Conservation (phyloP, 2,797 vertebrate genomes). For the Alosa sapidissima region DNA sequence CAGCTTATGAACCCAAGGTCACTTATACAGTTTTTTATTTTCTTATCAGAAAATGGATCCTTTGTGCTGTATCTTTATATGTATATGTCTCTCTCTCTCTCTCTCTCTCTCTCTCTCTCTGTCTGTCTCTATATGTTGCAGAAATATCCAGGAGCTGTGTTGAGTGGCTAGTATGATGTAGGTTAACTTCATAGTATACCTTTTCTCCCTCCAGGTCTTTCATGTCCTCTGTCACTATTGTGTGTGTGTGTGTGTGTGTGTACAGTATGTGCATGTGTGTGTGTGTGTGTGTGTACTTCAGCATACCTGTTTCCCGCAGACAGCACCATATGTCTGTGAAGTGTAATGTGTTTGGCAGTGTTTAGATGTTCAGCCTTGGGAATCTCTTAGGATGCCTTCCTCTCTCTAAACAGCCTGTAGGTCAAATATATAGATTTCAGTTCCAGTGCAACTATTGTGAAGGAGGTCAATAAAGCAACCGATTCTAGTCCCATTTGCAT, state of each 20-base stretch:
- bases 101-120: no score
- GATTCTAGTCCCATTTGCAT: not conserved
- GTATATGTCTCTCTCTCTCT: no score
- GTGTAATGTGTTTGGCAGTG: not conserved
- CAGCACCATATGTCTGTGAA: not conserved
- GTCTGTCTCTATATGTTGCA: no score
- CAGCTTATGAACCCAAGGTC: not conserved
- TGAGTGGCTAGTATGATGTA: not conserved
- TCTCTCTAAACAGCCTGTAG: not conserved
- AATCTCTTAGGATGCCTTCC: not conserved
- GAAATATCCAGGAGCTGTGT: no score
- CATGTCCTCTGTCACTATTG: not conserved
- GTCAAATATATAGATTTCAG: not conserved
- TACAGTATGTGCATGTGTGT: not conserved
- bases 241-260: conserved; percentile 1
- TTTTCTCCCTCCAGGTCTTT: not conserved
- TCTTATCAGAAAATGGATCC: not conserved
- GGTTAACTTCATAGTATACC: not conserved
- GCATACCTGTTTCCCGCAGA: not conserved
- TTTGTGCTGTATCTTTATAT: not conserved
- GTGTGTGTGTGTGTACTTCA: not conserved
- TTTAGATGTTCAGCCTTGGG: not conserved
- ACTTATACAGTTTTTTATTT: not conserved
- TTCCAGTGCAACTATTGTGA: not conserved
- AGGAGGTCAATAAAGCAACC: not conserved